Percentiles rank a stretch among this genome's conserved stretches.
These are phyloP conservation scores for Drosophila lacteicornis DNA, from an alignment of 1,140 invertebrate species.

Conservation along the genomic window DNA sequence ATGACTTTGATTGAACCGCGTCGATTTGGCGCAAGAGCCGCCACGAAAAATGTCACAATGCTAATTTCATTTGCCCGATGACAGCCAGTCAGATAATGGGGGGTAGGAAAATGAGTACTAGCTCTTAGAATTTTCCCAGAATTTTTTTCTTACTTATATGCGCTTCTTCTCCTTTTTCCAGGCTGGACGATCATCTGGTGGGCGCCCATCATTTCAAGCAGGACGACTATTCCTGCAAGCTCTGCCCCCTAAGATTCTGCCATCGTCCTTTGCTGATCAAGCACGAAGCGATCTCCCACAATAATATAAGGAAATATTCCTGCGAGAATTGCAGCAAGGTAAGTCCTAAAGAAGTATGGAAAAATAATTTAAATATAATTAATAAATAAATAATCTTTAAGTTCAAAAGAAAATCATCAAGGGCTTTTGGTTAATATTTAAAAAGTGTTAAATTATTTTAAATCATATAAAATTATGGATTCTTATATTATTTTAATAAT, in stretches of 20 bases:
- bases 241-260: conserved; percentile 93
- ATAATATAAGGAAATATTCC: conserved; percentile 92
- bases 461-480: no score
- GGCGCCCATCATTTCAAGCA: conserved; percentile 90
- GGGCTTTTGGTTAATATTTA: no score
- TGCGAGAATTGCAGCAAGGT: conserved; percentile 98
- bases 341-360: conserved; percentile 63
- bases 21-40: conserved; percentile 43
- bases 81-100: conserved; percentile 54
- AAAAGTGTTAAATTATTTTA: no score
- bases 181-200: conserved; percentile 93
- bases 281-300: conserved; percentile 92
- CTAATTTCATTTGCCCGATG: conserved; percentile 76
- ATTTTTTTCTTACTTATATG: conserved; percentile 1
- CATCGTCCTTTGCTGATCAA: conserved; percentile 92
- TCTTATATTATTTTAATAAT: no score
- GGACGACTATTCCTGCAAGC: conserved; percentile 93
- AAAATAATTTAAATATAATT: no score
- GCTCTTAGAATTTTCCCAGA: background rate
- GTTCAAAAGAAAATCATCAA: no score
- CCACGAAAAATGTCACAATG: conserved; percentile 45
- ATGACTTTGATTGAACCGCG: conserved; percentile 72
- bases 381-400: no score
- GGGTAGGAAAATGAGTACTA: background rate
- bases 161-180: conserved; percentile 83